Evolutionary conservation across 2,888 invertebrate species (phyloP).

Genomic region (Noctua comes): DNA sequence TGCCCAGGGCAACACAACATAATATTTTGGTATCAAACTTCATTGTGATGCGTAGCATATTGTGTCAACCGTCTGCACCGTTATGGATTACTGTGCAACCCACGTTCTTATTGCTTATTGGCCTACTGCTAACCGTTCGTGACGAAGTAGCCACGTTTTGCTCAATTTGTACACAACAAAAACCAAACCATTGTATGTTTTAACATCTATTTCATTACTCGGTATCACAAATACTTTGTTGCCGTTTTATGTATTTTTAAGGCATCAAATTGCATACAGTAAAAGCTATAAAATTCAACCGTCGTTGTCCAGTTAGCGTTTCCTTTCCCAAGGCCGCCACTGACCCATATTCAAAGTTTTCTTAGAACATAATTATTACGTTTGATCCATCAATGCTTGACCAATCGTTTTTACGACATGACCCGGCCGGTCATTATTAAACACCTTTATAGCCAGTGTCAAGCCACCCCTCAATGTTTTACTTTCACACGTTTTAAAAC

Average conservation of each 20-base stretch:
- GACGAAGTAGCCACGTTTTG: constrained; percentile 47
- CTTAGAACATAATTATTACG: constrained; percentile 78
- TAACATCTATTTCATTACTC: constrained; percentile 39
- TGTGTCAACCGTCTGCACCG: constrained; percentile 67
- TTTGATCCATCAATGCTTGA: constrained; percentile 85
- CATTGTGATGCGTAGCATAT: constrained; percentile 65
- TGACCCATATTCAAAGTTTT: constrained; percentile 85
- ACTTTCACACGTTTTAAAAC: constrained; percentile 89
- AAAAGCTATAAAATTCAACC: constrained; percentile 55
- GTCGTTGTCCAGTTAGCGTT: constrained; percentile 66
- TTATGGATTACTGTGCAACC: constrained; percentile 66
- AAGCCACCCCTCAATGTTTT: constrained; percentile 81
- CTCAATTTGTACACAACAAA: constrained; percentile 44
- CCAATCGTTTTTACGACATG: constrained; percentile 85
- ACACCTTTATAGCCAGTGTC: constrained; percentile 78
- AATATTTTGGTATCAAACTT: constrained; percentile 40
- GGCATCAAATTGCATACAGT: constrained; percentile 36
- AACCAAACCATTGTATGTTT: constrained; percentile 27
- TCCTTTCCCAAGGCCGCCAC: constrained; percentile 86
- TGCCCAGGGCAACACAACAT: background rate
- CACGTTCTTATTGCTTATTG: constrained; percentile 63
- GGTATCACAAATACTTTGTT: constrained; percentile 33
- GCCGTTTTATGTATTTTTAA: constrained; percentile 43
- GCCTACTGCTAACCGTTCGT: constrained; percentile 62
- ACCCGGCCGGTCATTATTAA: constrained; percentile 80